Evolutionary conservation across 2,888 invertebrate genomes (phyloP).

Genomic region (Pediacus dermestoides): DNA sequence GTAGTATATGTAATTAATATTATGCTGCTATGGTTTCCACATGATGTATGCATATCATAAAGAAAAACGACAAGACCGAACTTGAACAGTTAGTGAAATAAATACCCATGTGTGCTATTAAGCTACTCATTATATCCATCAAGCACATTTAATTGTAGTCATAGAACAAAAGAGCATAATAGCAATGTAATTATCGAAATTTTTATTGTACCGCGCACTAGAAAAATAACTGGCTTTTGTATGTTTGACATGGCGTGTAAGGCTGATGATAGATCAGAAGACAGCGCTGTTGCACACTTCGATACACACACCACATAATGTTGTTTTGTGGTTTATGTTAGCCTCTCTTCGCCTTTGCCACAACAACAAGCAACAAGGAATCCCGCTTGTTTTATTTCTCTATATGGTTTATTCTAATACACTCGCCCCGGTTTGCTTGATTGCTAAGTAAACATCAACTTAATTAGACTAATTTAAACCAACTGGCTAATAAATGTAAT

Average conservation of each 20-base stretch:
- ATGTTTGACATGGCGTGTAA: slow-evolving; percentile 24
- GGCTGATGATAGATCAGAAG: slow-evolving; percentile 23
- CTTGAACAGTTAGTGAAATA: slow-evolving; percentile 3
- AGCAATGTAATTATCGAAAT: slow-evolving; percentile 23
- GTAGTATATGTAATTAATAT: slow-evolving; percentile 4
- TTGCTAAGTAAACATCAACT: slow-evolving; percentile 27
- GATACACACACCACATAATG: slow-evolving; percentile 18
- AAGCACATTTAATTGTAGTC: slow-evolving; percentile 21
- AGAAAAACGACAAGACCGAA: background rate
- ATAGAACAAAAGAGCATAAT: slow-evolving; percentile 25
- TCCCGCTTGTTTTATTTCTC: too few species aligned
- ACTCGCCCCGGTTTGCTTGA: slow-evolving; percentile 17
- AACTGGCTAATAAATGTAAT: slow-evolving; percentile 39
- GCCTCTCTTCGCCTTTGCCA: too few species aligned
- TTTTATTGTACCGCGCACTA: slow-evolving; percentile 23
- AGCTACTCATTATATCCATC: slow-evolving; percentile 22
- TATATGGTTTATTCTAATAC: too few species aligned
- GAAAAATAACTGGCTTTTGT: slow-evolving; percentile 23
- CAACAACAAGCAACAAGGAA: too few species aligned
- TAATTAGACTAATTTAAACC: slow-evolving; percentile 30
- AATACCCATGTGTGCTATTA: slow-evolving; percentile 1
- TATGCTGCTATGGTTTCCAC: background rate
- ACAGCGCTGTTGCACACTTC: slow-evolving; percentile 21
- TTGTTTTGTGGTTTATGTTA: background rate
- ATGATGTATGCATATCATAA: background rate